Base-by-base conservation (phyloP, 2,797 vertebrate species). In the Chiloscyllium punctatum region DNA sequence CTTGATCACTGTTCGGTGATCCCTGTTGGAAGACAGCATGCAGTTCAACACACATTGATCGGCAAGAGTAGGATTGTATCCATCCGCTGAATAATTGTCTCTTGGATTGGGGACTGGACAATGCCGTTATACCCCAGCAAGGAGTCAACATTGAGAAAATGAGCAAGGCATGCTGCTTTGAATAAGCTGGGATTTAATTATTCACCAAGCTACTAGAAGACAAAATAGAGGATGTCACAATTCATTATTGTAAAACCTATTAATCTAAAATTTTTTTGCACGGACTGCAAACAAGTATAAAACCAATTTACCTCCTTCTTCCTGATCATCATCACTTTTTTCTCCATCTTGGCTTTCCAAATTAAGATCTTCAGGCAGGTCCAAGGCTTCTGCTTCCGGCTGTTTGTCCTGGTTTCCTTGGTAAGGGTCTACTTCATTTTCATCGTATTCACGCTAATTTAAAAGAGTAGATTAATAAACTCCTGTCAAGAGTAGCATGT, bases 371-470 rank as follows among this genome's bases (percentile, higher is more conserved):
- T 99, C 98, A 0, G 99, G 98, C 95, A 99, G 98, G 71, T 99
- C 98, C 97, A 99, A 97, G 96, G 98, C 97, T 96, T 99, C 99
- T 0, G 98, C 96, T 96, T 99, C 98, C 1, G 97, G 97, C 77
- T 97, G 97, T 82, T 98, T 97, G 95, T 99, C 98, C 96, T 99
- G 98, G 96, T 98, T 98, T 95, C 98, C 98, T 2, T 99, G 98
- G 96, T 99, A 99, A 13, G 99, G 99, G 96, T 99, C 99, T 95
- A 98, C 97, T 96, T 99, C 99, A 0, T 99, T 98, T 96, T 99
- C 99, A 97, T 99, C 98, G 96, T 99, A 99, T 95, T 99, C 99
- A 72, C 98, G 98, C 99, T 99, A 96, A 30, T 92, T 8, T 74
- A 66, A 42, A 42, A 51, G 18, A 95, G 69, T n/a, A 53, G 42